Conservation (phyloP, 2,797 vertebrate genomes). For the Phaenicophaeus curvirostris region DNA sequence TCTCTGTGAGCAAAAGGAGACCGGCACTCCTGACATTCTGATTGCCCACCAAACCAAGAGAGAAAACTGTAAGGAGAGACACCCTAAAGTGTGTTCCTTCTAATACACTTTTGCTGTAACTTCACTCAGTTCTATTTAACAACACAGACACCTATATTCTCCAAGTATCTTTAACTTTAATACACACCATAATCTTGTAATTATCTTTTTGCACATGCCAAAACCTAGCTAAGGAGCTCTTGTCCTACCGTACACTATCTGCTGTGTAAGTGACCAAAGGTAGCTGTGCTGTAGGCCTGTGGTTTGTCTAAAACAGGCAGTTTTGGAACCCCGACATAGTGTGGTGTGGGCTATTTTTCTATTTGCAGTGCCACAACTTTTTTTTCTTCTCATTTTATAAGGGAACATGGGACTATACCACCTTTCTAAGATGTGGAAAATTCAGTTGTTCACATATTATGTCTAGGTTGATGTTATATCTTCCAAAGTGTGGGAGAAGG, state of each 20-base stretch:
- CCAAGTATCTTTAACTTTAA: background rate
- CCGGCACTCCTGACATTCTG: background rate
- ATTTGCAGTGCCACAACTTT: background rate
- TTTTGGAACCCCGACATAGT: background rate
- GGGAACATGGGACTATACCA: background rate
- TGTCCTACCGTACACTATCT: background rate
- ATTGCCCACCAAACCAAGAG: background rate
- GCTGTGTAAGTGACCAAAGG: background rate
- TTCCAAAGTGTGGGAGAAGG: background rate
- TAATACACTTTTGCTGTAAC: fast-evolving
- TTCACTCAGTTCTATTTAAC: background rate
- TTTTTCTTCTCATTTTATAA: background rate
- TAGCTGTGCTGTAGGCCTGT: background rate
- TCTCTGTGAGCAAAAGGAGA: background rate
- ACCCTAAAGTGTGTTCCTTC: background rate
- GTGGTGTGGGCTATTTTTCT: background rate
- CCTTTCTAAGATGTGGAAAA: background rate
- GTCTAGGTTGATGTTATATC: background rate
- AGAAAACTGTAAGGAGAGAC: background rate
- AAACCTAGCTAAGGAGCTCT: background rate
- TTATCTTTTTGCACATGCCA: background rate
- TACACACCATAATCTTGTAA: fast-evolving
- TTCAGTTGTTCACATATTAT: background rate
- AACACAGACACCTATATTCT: background rate
- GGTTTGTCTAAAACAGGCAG: background rate